These are phyloP conservation scores for Protophormia terraenovae DNA, from an alignment of 2,888 invertebrate genomes.

Conservation along the genomic window DNA sequence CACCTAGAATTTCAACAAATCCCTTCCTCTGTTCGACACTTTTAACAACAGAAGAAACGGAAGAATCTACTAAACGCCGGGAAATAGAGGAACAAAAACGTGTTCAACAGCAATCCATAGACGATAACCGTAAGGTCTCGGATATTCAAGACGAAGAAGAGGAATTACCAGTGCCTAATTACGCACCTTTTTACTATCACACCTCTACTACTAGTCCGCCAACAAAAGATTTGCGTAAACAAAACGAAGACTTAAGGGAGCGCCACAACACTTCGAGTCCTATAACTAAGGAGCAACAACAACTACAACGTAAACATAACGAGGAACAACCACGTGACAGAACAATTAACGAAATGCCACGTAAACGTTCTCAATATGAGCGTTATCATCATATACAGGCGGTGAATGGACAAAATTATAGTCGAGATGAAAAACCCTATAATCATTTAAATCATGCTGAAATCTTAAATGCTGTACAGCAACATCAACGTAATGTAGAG, in stretches of 20 bases:
- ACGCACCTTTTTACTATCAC: conserved; percentile 76
- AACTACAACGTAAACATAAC: conserved; percentile 56
- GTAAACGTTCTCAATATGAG: conserved; percentile 75
- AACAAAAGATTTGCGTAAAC: conserved; percentile 55
- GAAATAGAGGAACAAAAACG: conserved; percentile 50
- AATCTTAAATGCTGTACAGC: conserved; percentile 48
- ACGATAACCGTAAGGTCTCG: not conserved
- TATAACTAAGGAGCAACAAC: conserved; percentile 48
- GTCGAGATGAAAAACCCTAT: conserved; percentile 43
- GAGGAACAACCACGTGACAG: conserved; percentile 51
- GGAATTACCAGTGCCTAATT: conserved; percentile 73
- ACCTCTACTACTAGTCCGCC: conserved; percentile 67
- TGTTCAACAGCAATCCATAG: conserved; percentile 17
- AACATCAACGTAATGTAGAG: conserved; percentile 61
- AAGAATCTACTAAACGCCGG: conserved; percentile 41
- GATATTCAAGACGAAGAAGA: conserved; percentile 48
- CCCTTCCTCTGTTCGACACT: conserved; percentile 78
- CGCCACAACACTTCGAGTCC: conserved; percentile 21
- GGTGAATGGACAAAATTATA: conserved; percentile 66
- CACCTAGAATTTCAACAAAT: conserved; percentile 80
- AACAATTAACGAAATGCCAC: conserved; percentile 76
- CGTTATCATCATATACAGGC: conserved; percentile 69
- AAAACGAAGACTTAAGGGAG: conserved; percentile 49
- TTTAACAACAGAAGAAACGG: conserved; percentile 22
- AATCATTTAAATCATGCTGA: conserved; percentile 56